A percentile compares a stretch with the other conserved stretches of the same genome.
These are phyloP conservation scores for Drosophila lowei DNA, from an alignment of 1,140 invertebrate genomes.

Conservation along the genomic window DNA sequence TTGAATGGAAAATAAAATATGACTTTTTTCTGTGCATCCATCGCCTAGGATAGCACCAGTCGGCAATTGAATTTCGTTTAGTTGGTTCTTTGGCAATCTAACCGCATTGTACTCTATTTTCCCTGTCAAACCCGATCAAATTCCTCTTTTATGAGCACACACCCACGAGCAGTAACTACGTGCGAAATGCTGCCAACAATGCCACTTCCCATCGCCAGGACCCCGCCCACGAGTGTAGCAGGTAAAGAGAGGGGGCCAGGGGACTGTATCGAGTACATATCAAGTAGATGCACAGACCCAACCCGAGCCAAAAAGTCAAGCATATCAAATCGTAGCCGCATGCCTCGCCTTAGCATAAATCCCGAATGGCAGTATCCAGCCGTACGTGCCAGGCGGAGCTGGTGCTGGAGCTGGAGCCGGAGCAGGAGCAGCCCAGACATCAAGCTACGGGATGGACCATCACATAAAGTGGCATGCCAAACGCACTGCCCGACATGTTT, in stretches of 20 bases:
- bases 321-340: conserved; percentile 41
- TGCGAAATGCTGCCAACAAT: conserved; percentile 55
- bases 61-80: conserved; percentile 67
- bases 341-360: conserved; percentile 34
- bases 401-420: background rate
- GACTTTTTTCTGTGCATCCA: background rate
- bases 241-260: background rate
- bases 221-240: conserved; percentile 1
- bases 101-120: conserved; percentile 16
- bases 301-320: conserved; percentile 43
- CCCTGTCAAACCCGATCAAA: conserved; percentile 51
- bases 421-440: background rate
- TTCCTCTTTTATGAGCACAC: conserved; percentile 50
- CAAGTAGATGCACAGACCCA: conserved; percentile 18
- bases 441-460: background rate
- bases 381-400: conserved; percentile 50
- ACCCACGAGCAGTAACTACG: conserved; percentile 54
- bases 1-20: background rate
- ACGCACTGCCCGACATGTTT: conserved; percentile 36
- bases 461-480: conserved; percentile 11
- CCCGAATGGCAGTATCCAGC: conserved; percentile 25
- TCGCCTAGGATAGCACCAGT: background rate
- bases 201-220: conserved; percentile 21
- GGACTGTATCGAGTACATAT: conserved; percentile 42
- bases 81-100: conserved; percentile 44